Conservation (phyloP, 2,113 vertebrate genomes). For the Xenopus laevis region DNA sequence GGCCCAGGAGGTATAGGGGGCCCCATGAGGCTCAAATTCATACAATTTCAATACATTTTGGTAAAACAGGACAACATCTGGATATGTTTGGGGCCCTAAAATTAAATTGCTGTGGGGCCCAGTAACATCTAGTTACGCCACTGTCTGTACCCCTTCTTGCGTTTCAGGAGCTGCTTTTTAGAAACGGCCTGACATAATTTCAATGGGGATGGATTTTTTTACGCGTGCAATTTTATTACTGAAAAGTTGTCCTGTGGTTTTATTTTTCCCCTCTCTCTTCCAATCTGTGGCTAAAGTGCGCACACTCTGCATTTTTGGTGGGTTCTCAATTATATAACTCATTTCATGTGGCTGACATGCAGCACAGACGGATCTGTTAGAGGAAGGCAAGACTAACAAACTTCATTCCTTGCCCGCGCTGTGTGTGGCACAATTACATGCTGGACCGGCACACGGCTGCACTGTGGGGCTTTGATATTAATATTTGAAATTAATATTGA, state of each 20-base stretch:
- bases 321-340: conserved; percentile 41
- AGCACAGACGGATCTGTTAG: conserved; percentile 40
- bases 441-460: not conserved
- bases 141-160: not conserved
- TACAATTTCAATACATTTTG: too few relatives aligned
- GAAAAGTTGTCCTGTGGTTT: conserved; percentile 43
- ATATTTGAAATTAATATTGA: not conserved
- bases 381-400: conserved; percentile 40
- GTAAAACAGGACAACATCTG: too few relatives aligned
- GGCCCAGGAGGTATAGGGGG: too few relatives aligned
- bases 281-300: conserved; percentile 39
- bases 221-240: conserved; percentile 37
- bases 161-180: conserved; percentile 19
- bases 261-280: conserved; percentile 41
- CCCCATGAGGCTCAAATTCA: too few relatives aligned
- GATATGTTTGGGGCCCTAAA: too few relatives aligned
- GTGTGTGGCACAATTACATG: conserved; percentile 30
- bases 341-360: conserved; percentile 43
- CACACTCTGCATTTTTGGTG: conserved; percentile 44
- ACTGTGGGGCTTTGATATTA: not conserved
- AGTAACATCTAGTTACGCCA: too few relatives aligned
- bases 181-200: conserved; percentile 24
- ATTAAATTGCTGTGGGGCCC: too few relatives aligned
- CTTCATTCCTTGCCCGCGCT: conserved; percentile 19
- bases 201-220: conserved; percentile 19